Base-by-base conservation (phyloP, 1,140 invertebrate species). In the Drosophila kurseongensis region DNA sequence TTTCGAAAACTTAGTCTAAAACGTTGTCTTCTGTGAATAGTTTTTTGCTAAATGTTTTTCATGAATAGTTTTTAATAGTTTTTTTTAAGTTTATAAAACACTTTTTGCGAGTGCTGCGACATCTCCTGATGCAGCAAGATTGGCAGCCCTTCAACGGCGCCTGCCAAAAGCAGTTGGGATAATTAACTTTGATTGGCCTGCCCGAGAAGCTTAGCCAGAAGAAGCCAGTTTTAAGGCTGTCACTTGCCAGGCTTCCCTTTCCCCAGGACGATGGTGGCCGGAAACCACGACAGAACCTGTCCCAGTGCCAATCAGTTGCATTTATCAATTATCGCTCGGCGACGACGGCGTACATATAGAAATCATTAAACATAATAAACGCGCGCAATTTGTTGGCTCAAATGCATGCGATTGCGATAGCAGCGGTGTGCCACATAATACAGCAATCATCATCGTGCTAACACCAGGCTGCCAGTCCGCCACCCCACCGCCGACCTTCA, bases 131-230 rank as follows among this genome's bases (percentile, higher is more conserved):
- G 81, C 69, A 66, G 60, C 72, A 56, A 48, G 58, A 60, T 83
- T 73, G 76, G 59, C 80, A 71, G 62, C 56, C 75, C 56, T 61
- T 77, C 56, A 69, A 77, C 44, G 27, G 7, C 57, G 66, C 57
- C 52, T 27, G 73, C 73, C 73, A 76, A 16, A 68, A 60, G 45
- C 72, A 55, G 73, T 71, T 68, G 41, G 54, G 50, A 77, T 86
- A 86, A 86, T 86, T 86, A 83, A 79, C 62, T 58, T 52, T 73
- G 83, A 86, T 89, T 88, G 82, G 79, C 83, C 59, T 62, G 27
- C 62, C 60, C 41, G 14, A 50, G 27, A 45, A 60, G 45, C 67
- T 58, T 63, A 45, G 45, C 41, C 29, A 32, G 29, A 35, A 47
- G 42, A 40, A 61, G 41, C 35, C 35, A 65, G n/a, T 56, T 54